Percentiles rank a stretch among this genome's conserved stretches.
phyloP scores from a whole-genome alignment of 2,797 vertebrate species.

The Etheostoma perlongum region DNA sequence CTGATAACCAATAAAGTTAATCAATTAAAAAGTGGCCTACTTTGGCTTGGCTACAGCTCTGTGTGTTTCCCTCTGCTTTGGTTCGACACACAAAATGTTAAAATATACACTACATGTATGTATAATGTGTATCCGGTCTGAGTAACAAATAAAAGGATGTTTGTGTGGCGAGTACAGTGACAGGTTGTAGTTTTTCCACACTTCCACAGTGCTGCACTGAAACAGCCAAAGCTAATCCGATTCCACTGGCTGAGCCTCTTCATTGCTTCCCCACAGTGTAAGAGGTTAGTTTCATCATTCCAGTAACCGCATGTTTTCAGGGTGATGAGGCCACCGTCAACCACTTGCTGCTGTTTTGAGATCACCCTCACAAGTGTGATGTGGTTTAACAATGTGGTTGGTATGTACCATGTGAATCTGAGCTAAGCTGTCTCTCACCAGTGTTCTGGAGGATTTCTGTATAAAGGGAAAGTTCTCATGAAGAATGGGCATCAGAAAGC shows the following conservation, averaged over 20 bases:
- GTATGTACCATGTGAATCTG: not conserved
- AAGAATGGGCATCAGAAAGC: conserved; percentile 94
- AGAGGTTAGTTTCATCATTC: not conserved
- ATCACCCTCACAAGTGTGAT: not conserved
- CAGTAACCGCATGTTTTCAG: not conserved
- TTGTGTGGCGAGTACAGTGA: not conserved
- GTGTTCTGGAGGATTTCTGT: conserved; percentile 92
- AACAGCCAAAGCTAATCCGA: not conserved
- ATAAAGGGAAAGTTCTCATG: conserved; percentile 94
- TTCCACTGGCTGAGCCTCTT: not conserved
- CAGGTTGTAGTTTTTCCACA: not conserved
- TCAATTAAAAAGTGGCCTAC: too few species aligned
- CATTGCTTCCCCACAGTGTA: not conserved
- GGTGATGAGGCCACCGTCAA: not conserved
- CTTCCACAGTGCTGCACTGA: too few species aligned
- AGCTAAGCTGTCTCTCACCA: conserved; percentile 83
- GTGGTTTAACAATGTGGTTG: too few species aligned
- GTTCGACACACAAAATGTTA: not conserved
- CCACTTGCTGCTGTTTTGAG: too few species aligned
- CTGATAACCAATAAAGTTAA: too few species aligned
- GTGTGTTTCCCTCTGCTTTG: too few species aligned
- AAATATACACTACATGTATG: not conserved
- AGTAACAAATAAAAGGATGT: not conserved
- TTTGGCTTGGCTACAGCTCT: too few species aligned
- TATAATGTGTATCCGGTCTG: not conserved